Base-by-base conservation (phyloP, 2,888 invertebrate species). In the Galerucella nymphaeae region DNA sequence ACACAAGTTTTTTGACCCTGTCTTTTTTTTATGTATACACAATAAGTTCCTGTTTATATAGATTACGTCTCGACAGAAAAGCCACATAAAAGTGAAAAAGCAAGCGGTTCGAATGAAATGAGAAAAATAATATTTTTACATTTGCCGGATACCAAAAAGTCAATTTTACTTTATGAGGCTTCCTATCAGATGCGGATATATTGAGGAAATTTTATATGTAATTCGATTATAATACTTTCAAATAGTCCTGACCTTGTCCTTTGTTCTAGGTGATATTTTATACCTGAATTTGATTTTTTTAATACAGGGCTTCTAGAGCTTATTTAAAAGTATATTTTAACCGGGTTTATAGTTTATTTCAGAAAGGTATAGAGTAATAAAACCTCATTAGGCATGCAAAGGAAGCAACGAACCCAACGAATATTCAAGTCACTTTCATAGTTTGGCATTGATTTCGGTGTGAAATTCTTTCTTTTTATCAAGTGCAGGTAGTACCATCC, bases 31-130 rank as follows among this genome's bases (percentile, higher is more conserved):
- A 71, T 18, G 53, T 53, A 10, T 18, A 53, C 53, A 53, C 66
- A 61, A 66, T 71, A 41, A 70, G 69, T 72, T 75, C 74, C 74
- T 75, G 74, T 75, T 72, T 75, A 75, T 75, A 70, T 63, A 72
- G 74, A 75, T 74, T 71, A 67, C 66, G 66, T 58, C 71, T 72
- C 69, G 67, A 14, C 72, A 53, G 74, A 75, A 72, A 68, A 65
- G 53, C 38, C 30, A 65, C 65, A 65, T 65, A 65, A 65, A 65
- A 65, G 65, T 55, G 65, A 65, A 65, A 65, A 55, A 55, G 16
- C 30, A 38, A 16, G 18, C 16, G 2, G 14, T 30, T 16, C 20
- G 48, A 48, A 63, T 45, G 23, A 63, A 63, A 63, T 20, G 48
- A 63, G 48, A 63, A 38, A 48, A 63, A 41, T 23, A 48, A 41